Evolutionary conservation across 2,888 invertebrate species (phyloP), one percentile per base, ranked within the genome.

Genomic region (Tetramorium bicarinatum): DNA sequence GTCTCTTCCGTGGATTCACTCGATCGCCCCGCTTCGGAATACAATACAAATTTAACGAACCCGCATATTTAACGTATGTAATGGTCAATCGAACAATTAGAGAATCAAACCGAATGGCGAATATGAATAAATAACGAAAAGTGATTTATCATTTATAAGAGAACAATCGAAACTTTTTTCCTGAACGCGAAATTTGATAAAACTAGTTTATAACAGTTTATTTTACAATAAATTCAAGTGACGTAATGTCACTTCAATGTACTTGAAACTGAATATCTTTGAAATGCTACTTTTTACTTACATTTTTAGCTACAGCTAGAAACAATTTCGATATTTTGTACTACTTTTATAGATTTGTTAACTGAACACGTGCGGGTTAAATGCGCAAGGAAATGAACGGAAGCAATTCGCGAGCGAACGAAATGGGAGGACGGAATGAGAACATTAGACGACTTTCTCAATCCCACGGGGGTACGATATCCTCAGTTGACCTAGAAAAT

Each of bases 401-500:
- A 15, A 0, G 18, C 34, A 59, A 56, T 49, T n/a, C 34, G n/a
- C 29, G 13, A 21, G n/a, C 21, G 38, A 21, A 62, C 6, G 59
- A 62, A 56, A 76, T 7, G 47, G 29, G n/a, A 34, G 29, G n/a
- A 13, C 25, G 25, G 66, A 72, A 66, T 56, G 71, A 38, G 25
- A 56, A 75, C 29, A 47, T 75, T 83, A 75, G 34, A 59, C 15
- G 67, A 56, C n/a, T 41, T 38, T 47, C 47, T 75, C 56, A 74
- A 47, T 38, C 74, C 67, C 72, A 41, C 6, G 47, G 66, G 69
- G 44, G 25, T 41, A 21, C 49, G 71, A n/a, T 69, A 59, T 82
- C 49, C 56, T 84, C 59, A 29, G 54, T 21, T 67, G 6, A 49
- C 25, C n/a, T 54, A 54, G 71, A 72, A 72, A 72, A 85, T 76